A percentile compares a stretch with the other conserved stretches of the same genome.
Conservation (phyloP, 2,113 vertebrate species). For the rat (Rattus norvegicus) region GRCr8 NC_086037.1:9001501-9002000, state of each 20-base stretch:
- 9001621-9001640: not conserved
- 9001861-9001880: constrained; percentile 18
- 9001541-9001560: not conserved
- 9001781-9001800: not conserved
- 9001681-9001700: not conserved
- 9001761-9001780: constrained; percentile 36
- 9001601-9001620: not conserved
- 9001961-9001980: not conserved
- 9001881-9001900: constrained; percentile 23
- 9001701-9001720: constrained; percentile 6
- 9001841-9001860: constrained; percentile 44
- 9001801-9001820: not conserved
- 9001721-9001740: not conserved
- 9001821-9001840: constrained; percentile 58
- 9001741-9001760: not conserved
- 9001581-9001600: not conserved
- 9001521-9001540: not conserved
- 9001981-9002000: not conserved
- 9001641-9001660: not conserved
- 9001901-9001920: not conserved
- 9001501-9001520: not conserved
- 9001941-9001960: constrained; percentile 39
- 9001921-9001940: constrained; percentile 25
- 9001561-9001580: not conserved
- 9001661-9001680: not conserved